Evolutionary conservation across 2,888 invertebrate genomes (phyloP).

Genomic region (Aporophyla lueneburgensis): DNA sequence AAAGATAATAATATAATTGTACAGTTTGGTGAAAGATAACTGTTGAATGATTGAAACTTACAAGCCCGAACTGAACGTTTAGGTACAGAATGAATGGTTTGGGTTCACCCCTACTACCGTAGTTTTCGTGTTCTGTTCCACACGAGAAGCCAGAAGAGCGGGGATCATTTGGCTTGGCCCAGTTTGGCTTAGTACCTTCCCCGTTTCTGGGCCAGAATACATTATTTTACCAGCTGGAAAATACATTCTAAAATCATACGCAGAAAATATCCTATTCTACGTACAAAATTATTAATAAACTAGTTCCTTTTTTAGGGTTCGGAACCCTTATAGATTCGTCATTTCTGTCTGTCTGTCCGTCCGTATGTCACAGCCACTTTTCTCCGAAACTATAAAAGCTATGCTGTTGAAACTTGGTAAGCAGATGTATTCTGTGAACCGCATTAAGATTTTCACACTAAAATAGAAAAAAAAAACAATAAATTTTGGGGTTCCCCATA

Average conservation of each 20-base stretch:
- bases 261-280: not conserved
- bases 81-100: constrained; percentile 14
- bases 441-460: too few relatives aligned
- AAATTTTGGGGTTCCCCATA: too few relatives aligned
- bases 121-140: constrained; percentile 38
- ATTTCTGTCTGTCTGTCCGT: too few relatives aligned
- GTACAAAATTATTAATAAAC: not conserved
- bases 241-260: constrained; percentile 15
- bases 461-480: too few relatives aligned
- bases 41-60: constrained; percentile 38
- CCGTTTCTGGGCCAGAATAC: constrained; percentile 38
- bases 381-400: too few relatives aligned
- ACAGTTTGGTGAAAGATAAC: constrained; percentile 16
- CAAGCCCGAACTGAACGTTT: constrained; percentile 28
- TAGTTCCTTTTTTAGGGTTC: too few relatives aligned
- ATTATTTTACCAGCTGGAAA: constrained; percentile 36
- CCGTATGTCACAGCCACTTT: too few relatives aligned
- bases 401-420: too few relatives aligned
- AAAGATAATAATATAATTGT: constrained; percentile 11
- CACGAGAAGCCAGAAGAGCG: constrained; percentile 28
- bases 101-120: constrained; percentile 23
- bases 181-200: constrained; percentile 35
- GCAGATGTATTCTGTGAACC: too few relatives aligned
- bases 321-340: too few relatives aligned
- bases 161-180: constrained; percentile 33